phyloP scores from a whole-genome alignment of 1,140 invertebrate species.

The Diachasma alloeum region DNA sequence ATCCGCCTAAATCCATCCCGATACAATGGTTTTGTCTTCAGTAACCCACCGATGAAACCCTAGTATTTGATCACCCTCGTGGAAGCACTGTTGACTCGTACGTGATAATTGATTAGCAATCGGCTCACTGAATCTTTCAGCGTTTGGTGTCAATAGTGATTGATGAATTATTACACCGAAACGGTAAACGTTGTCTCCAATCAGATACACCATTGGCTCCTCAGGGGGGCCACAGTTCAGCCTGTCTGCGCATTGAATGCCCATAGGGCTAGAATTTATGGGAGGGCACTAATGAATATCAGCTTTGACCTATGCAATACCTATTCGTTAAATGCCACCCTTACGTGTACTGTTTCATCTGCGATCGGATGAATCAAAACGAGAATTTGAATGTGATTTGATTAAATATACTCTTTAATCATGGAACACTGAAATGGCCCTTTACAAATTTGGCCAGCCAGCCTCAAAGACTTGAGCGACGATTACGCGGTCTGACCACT shows the following conservation, averaged over 20 bases:
- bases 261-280: background rate
- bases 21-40: background rate
- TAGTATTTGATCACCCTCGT: background rate
- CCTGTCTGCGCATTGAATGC: background rate
- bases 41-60: background rate
- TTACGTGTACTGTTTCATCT: background rate
- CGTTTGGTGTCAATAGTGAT: background rate
- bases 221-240: background rate
- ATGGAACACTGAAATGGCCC: background rate
- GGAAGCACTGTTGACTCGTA: constrained; percentile 1
- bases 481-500: background rate
- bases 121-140: constrained; percentile 10
- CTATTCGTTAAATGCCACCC: background rate
- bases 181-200: constrained; percentile 3
- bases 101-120: constrained; percentile 12
- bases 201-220: background rate
- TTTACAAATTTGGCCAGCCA: background rate
- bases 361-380: background rate
- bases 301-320: background rate
- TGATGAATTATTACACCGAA: constrained; percentile 16
- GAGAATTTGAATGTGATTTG: background rate
- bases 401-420: background rate
- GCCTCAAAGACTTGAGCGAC: background rate
- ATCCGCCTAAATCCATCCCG: background rate
- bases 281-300: background rate